Evolutionary conservation across 2,113 vertebrate species (phyloP), one percentile per base, ranked within the genome.

Genomic region (Dromaius novaehollandiae): DNA sequence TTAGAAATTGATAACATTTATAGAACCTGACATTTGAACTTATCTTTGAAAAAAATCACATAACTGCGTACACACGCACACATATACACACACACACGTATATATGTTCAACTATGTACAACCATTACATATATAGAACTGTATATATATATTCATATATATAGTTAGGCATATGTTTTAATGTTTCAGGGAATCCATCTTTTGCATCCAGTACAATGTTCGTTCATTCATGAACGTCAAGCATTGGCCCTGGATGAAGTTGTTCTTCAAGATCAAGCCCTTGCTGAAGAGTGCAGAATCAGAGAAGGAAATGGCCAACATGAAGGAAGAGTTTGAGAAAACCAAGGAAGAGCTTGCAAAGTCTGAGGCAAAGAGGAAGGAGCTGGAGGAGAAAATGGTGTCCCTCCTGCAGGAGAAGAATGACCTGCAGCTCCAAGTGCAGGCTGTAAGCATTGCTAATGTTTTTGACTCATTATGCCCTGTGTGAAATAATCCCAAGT

Each of bases 211-310:
- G 92, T 99, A 99, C 98, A 99, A 98, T 0, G 3, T 99, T 32
- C 97, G 98, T 0, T 42, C 99, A 1, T 99, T 99, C 98, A 99
- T 99, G 99, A 99, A 99, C 2, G 98, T 98, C 5, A 98, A 98
- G 61, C 98, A 98, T 84, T 98, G 98, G 98, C 98, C 98, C 1
- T 98, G 98, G 98, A 98, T 98, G 98, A 98, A 98, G 78, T 90
- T 98, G 5, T 98, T 96, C 61, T 98, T 98, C 91, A 98, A 98
- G 73, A 98, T 99, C 74, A 99, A 99, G 44, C 99, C 99, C 3
- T 96, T 99, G 36, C 97, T 99, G 38, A 98, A 98, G 97, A 98
- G 98, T 1, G 99, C 99, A 0, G 99, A 99, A 77, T 98, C 98
- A 0, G 98, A 99, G 95, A 99, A 99, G 89, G 98, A 99, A 84